Percentiles rank a stretch among this genome's conserved stretches.
Conservation (phyloP, 2,888 invertebrate genomes). For the Lasioglossum lativentre region DNA sequence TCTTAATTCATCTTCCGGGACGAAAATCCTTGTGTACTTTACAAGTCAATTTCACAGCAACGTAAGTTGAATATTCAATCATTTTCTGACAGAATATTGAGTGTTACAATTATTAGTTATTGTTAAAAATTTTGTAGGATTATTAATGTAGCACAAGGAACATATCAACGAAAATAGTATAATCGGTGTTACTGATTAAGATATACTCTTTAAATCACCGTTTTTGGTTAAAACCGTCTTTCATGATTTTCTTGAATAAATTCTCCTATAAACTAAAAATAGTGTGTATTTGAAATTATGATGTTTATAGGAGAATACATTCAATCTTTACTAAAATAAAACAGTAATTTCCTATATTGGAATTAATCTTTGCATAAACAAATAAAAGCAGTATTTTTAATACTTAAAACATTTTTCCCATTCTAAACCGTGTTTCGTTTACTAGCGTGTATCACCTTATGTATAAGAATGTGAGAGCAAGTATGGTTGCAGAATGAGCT, state of each 20-base stretch:
- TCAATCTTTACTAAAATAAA: neutral
- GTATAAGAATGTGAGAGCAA: neutral
- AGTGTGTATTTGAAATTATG: too few relatives aligned
- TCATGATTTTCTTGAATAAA: neutral
- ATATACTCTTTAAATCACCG: neutral
- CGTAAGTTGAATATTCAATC: neutral
- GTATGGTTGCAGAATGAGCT: neutral
- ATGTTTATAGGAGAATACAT: too few relatives aligned
- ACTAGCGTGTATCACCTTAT: neutral
- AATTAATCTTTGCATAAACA: neutral
- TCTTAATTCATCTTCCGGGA: neutral
- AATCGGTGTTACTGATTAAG: too few relatives aligned
- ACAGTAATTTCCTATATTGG: neutral
- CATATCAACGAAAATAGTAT: neutral
- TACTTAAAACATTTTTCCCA: neutral
- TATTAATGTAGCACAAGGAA: neutral
- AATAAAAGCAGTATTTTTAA: neutral
- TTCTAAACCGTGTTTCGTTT: neutral
- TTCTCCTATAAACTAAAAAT: neutral
- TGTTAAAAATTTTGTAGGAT: neutral
- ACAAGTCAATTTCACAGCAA: neutral
- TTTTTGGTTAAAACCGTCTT: neutral
- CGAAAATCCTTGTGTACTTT: neutral
- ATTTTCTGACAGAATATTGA: neutral
- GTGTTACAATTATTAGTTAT: too few relatives aligned